Conservation (phyloP, 1,140 invertebrate genomes). For the Bombus polaris region DNA sequence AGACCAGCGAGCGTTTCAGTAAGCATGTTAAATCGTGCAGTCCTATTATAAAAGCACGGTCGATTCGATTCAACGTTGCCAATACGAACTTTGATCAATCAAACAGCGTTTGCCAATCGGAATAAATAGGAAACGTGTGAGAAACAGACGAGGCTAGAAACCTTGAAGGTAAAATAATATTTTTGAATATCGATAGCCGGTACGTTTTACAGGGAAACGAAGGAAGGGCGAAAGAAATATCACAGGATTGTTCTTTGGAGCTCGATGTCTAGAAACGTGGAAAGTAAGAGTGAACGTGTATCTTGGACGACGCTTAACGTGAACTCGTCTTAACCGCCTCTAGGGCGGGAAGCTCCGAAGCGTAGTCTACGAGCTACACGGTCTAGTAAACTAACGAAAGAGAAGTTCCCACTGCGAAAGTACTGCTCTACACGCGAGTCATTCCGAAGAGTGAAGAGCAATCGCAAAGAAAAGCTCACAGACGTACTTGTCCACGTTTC, state of each 20-base stretch:
- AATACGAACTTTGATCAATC: no score
- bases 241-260: background rate
- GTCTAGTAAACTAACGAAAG: conserved; percentile 61
- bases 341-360: conserved; percentile 18
- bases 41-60: no score
- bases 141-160: no score
- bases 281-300: background rate
- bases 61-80: no score
- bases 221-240: background rate
- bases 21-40: no score
- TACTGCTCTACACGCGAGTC: conserved; percentile 45
- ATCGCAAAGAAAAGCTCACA: conserved; percentile 42
- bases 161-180: background rate
- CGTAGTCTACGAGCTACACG: conserved; percentile 32
- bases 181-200: no score
- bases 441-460: conserved; percentile 45
- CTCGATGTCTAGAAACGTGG: background rate
- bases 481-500: conserved; percentile 36
- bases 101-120: no score
- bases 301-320: conserved; percentile 22
- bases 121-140: no score
- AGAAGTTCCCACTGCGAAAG: conserved; percentile 55
- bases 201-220: background rate
- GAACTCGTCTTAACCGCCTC: conserved; percentile 55
- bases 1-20: no score